Percentiles rank a stretch among this genome's conserved stretches.
Evolutionary conservation across 2,113 vertebrate genomes (phyloP).

Genomic region (Petromus typicus): DNA sequence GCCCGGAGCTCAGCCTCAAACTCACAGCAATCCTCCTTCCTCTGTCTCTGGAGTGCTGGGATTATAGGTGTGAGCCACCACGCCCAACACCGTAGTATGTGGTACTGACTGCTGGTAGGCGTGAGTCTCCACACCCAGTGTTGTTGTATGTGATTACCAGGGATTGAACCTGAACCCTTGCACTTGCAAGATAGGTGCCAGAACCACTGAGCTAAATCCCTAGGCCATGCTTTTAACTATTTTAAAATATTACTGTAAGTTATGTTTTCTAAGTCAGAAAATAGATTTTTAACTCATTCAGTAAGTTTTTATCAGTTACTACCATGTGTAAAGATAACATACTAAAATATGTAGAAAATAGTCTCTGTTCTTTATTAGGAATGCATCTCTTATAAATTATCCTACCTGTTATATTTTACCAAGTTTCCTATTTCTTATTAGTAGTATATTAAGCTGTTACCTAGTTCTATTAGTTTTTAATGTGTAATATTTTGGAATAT

Average conservation of each 20-base stretch:
- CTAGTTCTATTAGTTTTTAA: neutral
- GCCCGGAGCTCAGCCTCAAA: too few relatives aligned
- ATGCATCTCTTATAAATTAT: conserved; percentile 36
- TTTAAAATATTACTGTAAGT: conserved; percentile 20
- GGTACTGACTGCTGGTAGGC: too few relatives aligned
- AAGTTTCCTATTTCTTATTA: neutral
- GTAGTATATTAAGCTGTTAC: neutral
- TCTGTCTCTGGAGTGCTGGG: too few relatives aligned
- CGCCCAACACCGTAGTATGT: too few relatives aligned
- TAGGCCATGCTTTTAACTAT: conserved; percentile 38
- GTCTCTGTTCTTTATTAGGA: neutral
- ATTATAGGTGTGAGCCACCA: too few relatives aligned
- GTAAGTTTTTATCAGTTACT: conserved; percentile 27
- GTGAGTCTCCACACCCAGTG: too few relatives aligned
- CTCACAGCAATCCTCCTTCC: too few relatives aligned
- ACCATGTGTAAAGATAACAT: neutral
- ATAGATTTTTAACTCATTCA: conserved; percentile 23
- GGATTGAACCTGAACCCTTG: too few relatives aligned
- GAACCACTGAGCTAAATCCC: too few relatives aligned
- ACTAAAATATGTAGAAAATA: neutral
- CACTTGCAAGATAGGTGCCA: too few relatives aligned
- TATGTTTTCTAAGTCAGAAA: conserved; percentile 42
- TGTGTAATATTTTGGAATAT: conserved; percentile 33
- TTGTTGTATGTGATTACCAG: too few relatives aligned
- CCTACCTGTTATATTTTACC: neutral